Conservation (phyloP, 2,113 vertebrate genomes). For the Sinocyclocheilus grahami region DNA sequence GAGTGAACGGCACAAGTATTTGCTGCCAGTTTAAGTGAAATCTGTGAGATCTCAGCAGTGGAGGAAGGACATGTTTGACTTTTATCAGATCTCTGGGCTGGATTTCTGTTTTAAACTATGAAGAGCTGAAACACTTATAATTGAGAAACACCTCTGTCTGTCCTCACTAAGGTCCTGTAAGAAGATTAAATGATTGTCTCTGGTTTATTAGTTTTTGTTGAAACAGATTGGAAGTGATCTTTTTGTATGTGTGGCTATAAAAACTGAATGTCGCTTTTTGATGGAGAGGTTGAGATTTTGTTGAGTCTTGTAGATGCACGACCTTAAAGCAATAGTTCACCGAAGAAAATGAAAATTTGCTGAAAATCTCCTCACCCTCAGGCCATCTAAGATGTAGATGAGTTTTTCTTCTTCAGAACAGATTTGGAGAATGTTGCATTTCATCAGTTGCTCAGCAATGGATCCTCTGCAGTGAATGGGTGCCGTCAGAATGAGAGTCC, state of each 20-base stretch:
- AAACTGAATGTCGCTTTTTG: neutral
- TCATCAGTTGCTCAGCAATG: neutral
- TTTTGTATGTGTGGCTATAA: neutral
- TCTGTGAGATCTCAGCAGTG: slow-evolving; percentile 5
- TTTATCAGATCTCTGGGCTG: neutral
- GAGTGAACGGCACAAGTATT: neutral
- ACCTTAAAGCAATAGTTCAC: neutral
- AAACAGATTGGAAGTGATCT: neutral
- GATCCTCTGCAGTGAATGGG: neutral
- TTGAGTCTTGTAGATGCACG: neutral
- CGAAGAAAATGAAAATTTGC: neutral
- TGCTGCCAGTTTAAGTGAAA: neutral
- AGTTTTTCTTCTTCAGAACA: neutral
- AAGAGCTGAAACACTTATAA: neutral
- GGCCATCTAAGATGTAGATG: neutral
- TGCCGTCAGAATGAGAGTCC: neutral
- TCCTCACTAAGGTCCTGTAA: slow-evolving; percentile 3
- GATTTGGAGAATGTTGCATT: neutral
- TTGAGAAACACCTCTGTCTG: neutral
- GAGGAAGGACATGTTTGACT: neutral
- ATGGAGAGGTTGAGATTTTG: neutral
- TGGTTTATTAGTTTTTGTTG: neutral
- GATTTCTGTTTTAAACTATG: neutral
- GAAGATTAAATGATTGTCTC: slow-evolving; percentile 7
- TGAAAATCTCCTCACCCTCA: neutral